Base-by-base conservation (phyloP, 2,797 vertebrate species). In the Nasua narica region DNA sequence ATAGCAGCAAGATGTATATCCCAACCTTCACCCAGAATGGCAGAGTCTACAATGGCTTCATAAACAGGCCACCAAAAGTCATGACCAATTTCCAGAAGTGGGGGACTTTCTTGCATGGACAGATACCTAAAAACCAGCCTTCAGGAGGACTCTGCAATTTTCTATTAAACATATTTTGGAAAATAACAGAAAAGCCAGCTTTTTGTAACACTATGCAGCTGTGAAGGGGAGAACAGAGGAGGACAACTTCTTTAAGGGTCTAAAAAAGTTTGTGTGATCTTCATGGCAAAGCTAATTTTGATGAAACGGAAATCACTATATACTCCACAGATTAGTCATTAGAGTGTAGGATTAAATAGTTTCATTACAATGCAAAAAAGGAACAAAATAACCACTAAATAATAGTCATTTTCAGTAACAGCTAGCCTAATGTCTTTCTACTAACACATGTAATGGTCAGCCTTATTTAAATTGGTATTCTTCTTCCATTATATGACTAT, bases 391-490 rank as follows among this genome's bases (percentile, higher is more conserved):
- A 96, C 95, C 95, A 91, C 93, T 89, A 97, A 97, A 96, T 97
- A 98, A 98, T 96, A 96, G 97, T 97, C 78, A 95, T 98, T 98
- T 96, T 94, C 97, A 84, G 92, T 94, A 97, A 89, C 96, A 97
- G 95, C 97, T 97, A 97, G 85, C 84, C 85, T 94, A 81, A 93
- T 93, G 93, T 88, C 81, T 96, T 95, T 91, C 62, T 56, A 40
- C 89, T 65, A 83, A 97, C 62, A 86, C 82, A 83, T 16, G 60
- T 46, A 91, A 93, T 94, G 97, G 96, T 94, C 98, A 97, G 76
- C 90, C 67, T 93, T 93, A 85, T 83, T 96, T 88, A 90, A 97
- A 96, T 88, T 40, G 87, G 62, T 91, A 54, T 56, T 29, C 78
- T 94, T 93, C 74, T 32, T 90, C 90, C 88, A 69, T 96, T 95